Conservation (phyloP, 2,797 vertebrate genomes). For the Hippoglossus hippoglossus region DNA sequence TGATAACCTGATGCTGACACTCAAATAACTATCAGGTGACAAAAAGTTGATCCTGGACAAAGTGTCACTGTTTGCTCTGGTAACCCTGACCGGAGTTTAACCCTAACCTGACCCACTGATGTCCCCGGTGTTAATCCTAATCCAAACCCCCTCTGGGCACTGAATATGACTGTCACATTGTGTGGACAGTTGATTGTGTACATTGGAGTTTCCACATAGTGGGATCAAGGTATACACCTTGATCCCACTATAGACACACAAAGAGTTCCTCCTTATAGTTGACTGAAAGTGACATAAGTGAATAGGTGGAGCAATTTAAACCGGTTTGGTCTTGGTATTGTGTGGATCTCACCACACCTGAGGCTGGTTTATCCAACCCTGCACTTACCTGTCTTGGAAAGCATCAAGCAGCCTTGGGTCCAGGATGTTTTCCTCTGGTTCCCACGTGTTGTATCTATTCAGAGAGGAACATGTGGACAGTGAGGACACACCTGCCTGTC, state of each 20-base stretch:
- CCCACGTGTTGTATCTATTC: slow-evolving; percentile 95
- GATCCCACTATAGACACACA: not conserved
- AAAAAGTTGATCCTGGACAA: slow-evolving; percentile 23
- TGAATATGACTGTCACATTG: slow-evolving; percentile 3
- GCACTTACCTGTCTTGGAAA: slow-evolving; percentile 91
- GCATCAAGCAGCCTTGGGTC: slow-evolving; percentile 93
- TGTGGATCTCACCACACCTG: not conserved
- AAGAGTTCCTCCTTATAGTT: not conserved
- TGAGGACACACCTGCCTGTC: slow-evolving; percentile 8
- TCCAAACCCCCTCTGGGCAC: not conserved
- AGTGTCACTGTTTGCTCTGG: slow-evolving; percentile 27
- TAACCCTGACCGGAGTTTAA: slow-evolving; percentile 36
- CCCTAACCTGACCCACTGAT: slow-evolving; percentile 28
- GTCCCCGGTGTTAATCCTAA: slow-evolving; percentile 38
- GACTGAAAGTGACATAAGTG: not conserved
- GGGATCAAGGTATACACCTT: not conserved
- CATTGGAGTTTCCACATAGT: not conserved
- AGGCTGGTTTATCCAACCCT: not conserved
- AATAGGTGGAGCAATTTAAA: not conserved
- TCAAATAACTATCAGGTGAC: slow-evolving; percentile 47
- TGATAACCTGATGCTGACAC: slow-evolving; percentile 42
- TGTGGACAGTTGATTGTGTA: slow-evolving; percentile 1
- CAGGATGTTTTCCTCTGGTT: slow-evolving; percentile 95
- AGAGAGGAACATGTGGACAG: slow-evolving; percentile 48
- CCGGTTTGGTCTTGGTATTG: not conserved